Evolutionary conservation across 2,888 invertebrate genomes (phyloP), one percentile per base, ranked within the genome.

Genomic region (Lasioglossum figueresi): DNA sequence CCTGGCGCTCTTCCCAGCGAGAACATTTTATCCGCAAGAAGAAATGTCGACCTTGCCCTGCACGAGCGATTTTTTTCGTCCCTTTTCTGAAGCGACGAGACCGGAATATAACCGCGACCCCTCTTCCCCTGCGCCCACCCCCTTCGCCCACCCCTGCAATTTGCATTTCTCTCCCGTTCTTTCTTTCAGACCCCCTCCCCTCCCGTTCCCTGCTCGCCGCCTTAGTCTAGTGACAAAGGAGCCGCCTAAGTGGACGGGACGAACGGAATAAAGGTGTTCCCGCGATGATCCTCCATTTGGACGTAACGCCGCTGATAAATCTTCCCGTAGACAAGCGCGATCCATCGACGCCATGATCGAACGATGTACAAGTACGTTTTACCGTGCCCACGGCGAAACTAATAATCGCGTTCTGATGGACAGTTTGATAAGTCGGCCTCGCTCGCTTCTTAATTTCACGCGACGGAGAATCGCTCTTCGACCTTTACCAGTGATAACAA

Each of bases 241-340:
- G 73, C 83, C 66, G 79, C 79, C 83, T 85, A 88, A 86, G 88
- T 89, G 89, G 88, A 87, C 87, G 76, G 71, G 78, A 66, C 83
- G 72, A 81, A 74, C 82, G 83, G 82, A 83, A 89, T 87, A 88
- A 88, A 85, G 81, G 87, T 80, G 83, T 85, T 84, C 80, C 75
- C 73, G 70, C 85, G 80, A 85, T 87, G 84, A 87, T 84, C 88
- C 78, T 73, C 85, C 87, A 83, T 88, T 79, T 85, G 76, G 80
- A 76, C 73, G 82, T 75, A 80, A 88, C 85, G 72, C 63, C 66
- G 56, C 82, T 48, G 83, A 88, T 88, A 88, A 89, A 89, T 90
- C 88, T 70, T 89, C 74, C 59, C 27, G 81, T 23, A 83, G 84
- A 86, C 88, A 84, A 83, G 70, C 48, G 75, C 56, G 82, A 87